Evolutionary conservation across 2,113 vertebrate genomes (phyloP), one percentile per base, ranked within the genome.

Genomic region (Lathamus discolor): DNA sequence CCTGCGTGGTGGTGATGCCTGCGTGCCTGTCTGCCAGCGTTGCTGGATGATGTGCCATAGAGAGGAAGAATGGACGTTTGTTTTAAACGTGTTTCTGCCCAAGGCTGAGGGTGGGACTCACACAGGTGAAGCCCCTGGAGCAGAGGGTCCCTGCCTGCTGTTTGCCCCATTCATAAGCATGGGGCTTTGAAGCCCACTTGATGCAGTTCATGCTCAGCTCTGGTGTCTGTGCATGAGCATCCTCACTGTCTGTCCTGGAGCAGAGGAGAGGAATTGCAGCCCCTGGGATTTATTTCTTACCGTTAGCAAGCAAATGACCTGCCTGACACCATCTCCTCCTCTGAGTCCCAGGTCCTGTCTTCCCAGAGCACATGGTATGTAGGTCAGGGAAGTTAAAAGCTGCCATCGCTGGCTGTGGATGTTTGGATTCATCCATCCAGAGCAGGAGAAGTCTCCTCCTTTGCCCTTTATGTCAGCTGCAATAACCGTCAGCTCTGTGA

Each of bases 371-470:
- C 41, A 24, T 0, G 63, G 51, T 83, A 88, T 92, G 83, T 96
- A 94, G 96, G 96, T 95, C 96, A 96, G 87, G 90, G 93, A 73
- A 89, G 92, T 77, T 86, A 89, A 91, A 91, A 92, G 92, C 93
- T 88, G 78, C 89, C 55, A 23, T 81, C 29, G 76, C 80, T 68
- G 80, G 86, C 87, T 89, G 90, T 79, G 90, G 92, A 76, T 91
- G 87, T 93, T 94, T 61, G 82, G 75, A 48, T 59, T 83, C 96
- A 90, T 94, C 90, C 92, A 94, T 61, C 90, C 93, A 77, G 83
- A 83, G 95, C 70, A 73, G 83, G 91, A 52, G 52, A 54, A 70
- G 74, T 84, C 95, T 85, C 73, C 86, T 91, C 76, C 75, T 70
- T 80, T 89, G 93, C 96, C 95, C 93, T 93, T 94, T 94, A 23